Percentiles rank a stretch among this genome's conserved stretches.
Evolutionary conservation across 1,140 invertebrate genomes (phyloP).

Genomic region (Rhynchophorus ferrugineus): DNA sequence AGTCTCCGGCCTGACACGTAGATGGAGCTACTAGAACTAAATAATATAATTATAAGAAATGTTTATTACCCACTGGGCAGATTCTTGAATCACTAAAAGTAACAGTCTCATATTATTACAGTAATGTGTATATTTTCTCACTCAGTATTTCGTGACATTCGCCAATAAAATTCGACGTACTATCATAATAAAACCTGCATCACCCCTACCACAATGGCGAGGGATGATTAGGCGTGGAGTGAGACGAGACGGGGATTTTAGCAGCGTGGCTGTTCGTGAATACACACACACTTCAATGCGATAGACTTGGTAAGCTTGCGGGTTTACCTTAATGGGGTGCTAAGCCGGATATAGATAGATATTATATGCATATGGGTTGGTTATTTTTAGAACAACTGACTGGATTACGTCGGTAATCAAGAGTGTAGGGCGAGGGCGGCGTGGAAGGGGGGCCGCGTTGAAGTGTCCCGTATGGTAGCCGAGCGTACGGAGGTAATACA

Average conservation of each 20-base stretch:
- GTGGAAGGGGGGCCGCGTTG: too few relatives aligned
- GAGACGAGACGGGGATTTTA: background rate
- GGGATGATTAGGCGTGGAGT: background rate
- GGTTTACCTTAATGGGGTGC: constrained; percentile 3
- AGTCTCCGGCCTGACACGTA: too few relatives aligned
- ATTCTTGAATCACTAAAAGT: too few relatives aligned
- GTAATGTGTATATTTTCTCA: too few relatives aligned
- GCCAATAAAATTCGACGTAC: background rate
- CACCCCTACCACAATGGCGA: background rate
- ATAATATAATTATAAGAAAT: too few relatives aligned
- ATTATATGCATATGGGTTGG: constrained; percentile 3
- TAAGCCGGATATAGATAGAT: constrained; percentile 9
- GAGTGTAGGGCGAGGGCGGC: background rate
- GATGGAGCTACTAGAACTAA: too few relatives aligned
- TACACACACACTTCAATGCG: background rate
- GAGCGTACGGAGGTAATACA: too few relatives aligned
- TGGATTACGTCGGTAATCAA: constrained; percentile 2
- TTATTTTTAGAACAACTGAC: constrained; percentile 12
- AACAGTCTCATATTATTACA: too few relatives aligned
- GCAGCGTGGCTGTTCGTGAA: background rate
- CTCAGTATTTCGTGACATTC: too few relatives aligned
- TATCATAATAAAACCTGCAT: background rate
- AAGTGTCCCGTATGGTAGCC: too few relatives aligned
- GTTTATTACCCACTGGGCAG: too few relatives aligned
- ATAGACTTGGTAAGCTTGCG: constrained; percentile 1